phyloP scores from a whole-genome alignment of 2,797 vertebrate species.

The Spinus pinus region DNA sequence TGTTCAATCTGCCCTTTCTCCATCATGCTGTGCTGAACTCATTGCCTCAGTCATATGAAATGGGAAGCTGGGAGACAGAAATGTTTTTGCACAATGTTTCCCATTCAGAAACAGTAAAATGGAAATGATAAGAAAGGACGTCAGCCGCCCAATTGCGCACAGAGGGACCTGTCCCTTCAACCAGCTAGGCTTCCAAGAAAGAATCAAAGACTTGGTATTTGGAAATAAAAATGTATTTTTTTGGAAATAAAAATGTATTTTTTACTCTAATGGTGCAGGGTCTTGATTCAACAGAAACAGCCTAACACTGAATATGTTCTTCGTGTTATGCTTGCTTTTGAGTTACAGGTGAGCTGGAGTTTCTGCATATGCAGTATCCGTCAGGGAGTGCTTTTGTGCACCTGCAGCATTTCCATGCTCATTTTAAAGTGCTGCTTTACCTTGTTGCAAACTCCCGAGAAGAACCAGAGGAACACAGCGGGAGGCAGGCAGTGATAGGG shows the following conservation, averaged over 20 bases:
- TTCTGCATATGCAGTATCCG: not conserved
- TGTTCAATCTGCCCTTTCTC: slow-evolving; percentile 1
- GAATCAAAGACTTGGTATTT: not conserved
- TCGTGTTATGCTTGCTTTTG: not conserved
- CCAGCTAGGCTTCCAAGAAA: not conserved
- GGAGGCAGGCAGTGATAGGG: not conserved
- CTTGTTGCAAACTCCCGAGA: not conserved
- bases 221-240: not conserved
- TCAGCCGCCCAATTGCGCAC: not conserved
- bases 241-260: not conserved
- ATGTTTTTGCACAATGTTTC: not conserved
- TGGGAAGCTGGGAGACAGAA: not conserved
- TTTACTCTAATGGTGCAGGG: not conserved
- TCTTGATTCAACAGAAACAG: not conserved
- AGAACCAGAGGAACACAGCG: rapidly evolving
- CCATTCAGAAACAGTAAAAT: not conserved
- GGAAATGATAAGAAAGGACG: not conserved
- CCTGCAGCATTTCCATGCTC: not conserved
- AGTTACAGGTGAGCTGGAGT: not conserved
- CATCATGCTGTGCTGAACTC: not conserved
- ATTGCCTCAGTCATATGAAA: not conserved
- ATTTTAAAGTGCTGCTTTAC: not conserved
- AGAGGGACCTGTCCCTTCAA: not conserved
- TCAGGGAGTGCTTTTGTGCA: not conserved
- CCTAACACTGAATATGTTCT: not conserved